A percentile compares a stretch with the other conserved stretches of the same genome.
These are phyloP conservation scores for Caenorhabditis latens DNA, from an alignment of 1,140 invertebrate genomes.

Conservation along the genomic window DNA sequence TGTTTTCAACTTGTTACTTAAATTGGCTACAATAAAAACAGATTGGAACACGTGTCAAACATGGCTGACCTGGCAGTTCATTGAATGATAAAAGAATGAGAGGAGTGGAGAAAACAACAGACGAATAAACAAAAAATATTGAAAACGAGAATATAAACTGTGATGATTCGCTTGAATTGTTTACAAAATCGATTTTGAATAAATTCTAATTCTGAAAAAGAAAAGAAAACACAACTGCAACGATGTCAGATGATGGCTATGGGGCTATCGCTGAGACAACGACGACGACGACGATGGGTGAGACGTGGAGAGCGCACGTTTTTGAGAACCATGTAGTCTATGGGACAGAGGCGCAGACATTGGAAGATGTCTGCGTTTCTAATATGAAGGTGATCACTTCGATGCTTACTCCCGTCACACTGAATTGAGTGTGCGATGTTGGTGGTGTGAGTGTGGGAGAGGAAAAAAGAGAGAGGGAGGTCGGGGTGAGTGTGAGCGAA, in stretches of 20 bases:
- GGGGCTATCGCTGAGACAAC: too few relatives aligned
- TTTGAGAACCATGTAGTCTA: slow-evolving; percentile 14
- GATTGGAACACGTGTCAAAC: background rate
- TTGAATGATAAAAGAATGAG: too few relatives aligned
- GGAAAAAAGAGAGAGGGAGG: background rate
- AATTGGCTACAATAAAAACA: too few relatives aligned
- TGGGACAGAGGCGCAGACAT: slow-evolving; percentile 3
- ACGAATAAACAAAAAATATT: background rate
- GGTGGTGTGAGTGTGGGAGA: background rate
- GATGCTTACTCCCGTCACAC: background rate
- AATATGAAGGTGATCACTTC: background rate
- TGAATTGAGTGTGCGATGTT: slow-evolving; percentile 30
- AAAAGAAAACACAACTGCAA: background rate
- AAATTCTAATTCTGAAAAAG: background rate
- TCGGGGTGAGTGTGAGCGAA: slow-evolving; percentile 47
- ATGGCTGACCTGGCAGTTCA: background rate
- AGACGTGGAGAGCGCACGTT: slow-evolving; percentile 44
- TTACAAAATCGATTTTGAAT: background rate
- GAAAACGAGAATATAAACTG: background rate
- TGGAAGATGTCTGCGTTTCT: slow-evolving; percentile 9
- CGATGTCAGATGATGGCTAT: slow-evolving; percentile 18
- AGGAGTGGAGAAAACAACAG: too few relatives aligned
- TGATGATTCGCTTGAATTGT: background rate
- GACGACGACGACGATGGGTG: background rate
- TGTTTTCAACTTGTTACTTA: too few relatives aligned